Base-by-base conservation (phyloP, 2,113 vertebrate genomes). In the Orycteropus afer region DNA sequence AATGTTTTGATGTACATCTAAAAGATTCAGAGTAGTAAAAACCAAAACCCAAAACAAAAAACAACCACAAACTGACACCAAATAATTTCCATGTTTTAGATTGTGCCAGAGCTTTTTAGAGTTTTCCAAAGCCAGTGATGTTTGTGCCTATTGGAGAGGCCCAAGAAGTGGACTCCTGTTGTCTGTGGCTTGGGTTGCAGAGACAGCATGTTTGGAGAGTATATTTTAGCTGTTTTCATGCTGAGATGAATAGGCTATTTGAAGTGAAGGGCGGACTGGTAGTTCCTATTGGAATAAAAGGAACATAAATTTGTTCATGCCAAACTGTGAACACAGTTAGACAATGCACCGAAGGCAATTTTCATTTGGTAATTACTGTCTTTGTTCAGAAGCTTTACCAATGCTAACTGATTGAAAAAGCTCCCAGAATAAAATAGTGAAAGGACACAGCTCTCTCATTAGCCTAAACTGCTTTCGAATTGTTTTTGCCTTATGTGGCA, bases 321-420 rank as follows among this genome's bases (percentile, higher is more conserved):
- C 81, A 87, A 97, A 97, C 91, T 96, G 34, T 95, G 96, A 94
- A 88, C 90, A 96, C 86, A 94, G 81, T 88, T 59, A 80, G 86
- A 96, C 86, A 90, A 91, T 94, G 86, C n/a, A 91, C 80, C 23
- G 29, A 93, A 93, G 87, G 95, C 95, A 92, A 83, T 88, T 96
- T 96, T 96, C 96, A 96, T 96, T 95, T 95, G 91, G 94, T 96
- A 96, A 93, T 97, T 96, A 96, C 84, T 77, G 89, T 81, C 95
- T 97, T 97, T 97, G 95, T 94, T 95, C 95, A 77, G 86, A 93
- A 74, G 8, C 37, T 93, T 61, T 82, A 57, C 92, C 86, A 96
- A 34, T 79, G 93, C 84, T 89, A 73, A 86, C 32, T 91, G 88
- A 95, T 89, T 59, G 79, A 57, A 55, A n/a, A 47, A 89, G 67